Conservation (phyloP, 2,888 invertebrate species). For the Melinaea menophilus region DNA sequence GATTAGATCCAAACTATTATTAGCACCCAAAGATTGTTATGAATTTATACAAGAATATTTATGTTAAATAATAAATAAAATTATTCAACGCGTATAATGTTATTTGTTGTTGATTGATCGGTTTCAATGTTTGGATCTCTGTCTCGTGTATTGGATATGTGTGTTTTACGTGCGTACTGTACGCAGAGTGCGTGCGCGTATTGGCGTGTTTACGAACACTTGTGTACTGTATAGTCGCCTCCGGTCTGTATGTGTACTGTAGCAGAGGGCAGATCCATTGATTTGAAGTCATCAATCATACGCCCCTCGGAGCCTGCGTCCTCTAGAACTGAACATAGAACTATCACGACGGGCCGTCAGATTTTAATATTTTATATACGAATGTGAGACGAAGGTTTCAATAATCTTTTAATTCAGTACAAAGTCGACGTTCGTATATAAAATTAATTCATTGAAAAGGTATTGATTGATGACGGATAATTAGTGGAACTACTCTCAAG, state of each 20-base stretch:
- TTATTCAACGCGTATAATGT: constrained; percentile 58
- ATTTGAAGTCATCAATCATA: constrained; percentile 79
- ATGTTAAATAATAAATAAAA: constrained; percentile 77
- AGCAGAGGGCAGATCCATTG: constrained; percentile 72
- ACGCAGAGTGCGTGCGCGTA: not conserved
- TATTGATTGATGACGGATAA: constrained; percentile 77
- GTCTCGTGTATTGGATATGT: not conserved
- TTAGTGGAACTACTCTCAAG: constrained; percentile 60
- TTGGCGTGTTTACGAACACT: constrained; percentile 5
- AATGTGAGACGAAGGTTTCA: constrained; percentile 19
- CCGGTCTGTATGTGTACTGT: constrained; percentile 12
- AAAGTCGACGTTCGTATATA: constrained; percentile 44
- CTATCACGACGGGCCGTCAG: constrained; percentile 68
- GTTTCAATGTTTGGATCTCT: constrained; percentile 46
- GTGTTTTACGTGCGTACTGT: not conserved
- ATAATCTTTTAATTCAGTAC: not conserved
- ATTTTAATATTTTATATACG: constrained; percentile 27
- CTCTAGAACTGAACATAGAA: constrained; percentile 73
- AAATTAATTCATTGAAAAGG: constrained; percentile 36
- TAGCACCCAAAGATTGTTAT: constrained; percentile 78
- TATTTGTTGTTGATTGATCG: constrained; percentile 44
- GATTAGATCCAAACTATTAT: constrained; percentile 58
- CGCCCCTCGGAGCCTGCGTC: constrained; percentile 63
- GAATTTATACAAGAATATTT: constrained; percentile 78
- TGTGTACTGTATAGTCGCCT: constrained; percentile 15